phyloP scores from a whole-genome alignment of 2,888 invertebrate species.

The Scaptomyza cyrtandrae region DNA sequence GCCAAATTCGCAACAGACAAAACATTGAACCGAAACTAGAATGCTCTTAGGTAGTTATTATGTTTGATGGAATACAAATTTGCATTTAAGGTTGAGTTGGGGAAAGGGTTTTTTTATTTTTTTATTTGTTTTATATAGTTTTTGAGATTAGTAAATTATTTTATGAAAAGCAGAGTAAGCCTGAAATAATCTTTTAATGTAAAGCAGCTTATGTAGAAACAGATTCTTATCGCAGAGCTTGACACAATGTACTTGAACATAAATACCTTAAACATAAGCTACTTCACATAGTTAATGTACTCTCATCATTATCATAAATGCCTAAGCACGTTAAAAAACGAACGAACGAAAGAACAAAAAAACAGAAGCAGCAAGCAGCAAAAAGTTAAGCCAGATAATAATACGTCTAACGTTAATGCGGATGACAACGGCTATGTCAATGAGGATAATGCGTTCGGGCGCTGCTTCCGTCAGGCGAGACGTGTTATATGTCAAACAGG shows the following conservation, averaged over 20 bases:
- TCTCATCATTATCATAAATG: too few species aligned
- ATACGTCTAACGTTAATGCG: conserved; percentile 68
- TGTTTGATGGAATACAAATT: too few species aligned
- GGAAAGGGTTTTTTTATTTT: too few species aligned
- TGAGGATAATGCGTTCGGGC: conserved; percentile 40
- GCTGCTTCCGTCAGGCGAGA: conserved; percentile 28
- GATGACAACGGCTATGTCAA: conserved; percentile 50
- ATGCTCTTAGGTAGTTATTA: conserved; percentile 21
- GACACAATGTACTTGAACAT: neutral
- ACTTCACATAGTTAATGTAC: conserved; percentile 3
- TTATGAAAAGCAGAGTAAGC: too few species aligned
- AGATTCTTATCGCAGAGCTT: neutral
- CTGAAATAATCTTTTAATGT: too few species aligned
- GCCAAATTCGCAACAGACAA: neutral
- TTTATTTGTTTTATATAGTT: too few species aligned
- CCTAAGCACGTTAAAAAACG: neutral
- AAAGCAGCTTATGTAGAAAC: too few species aligned
- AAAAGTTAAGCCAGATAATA: conserved; percentile 53
- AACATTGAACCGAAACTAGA: neutral
- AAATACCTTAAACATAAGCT: neutral
- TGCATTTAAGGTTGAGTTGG: too few species aligned
- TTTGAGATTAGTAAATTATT: too few species aligned
- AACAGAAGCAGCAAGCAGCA: conserved; percentile 15
- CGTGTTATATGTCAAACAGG: conserved; percentile 45
- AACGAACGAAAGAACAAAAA: conserved; percentile 6